Evolutionary conservation across 2,797 vertebrate species (phyloP).

Genomic region (Enteromius viviparus): DNA sequence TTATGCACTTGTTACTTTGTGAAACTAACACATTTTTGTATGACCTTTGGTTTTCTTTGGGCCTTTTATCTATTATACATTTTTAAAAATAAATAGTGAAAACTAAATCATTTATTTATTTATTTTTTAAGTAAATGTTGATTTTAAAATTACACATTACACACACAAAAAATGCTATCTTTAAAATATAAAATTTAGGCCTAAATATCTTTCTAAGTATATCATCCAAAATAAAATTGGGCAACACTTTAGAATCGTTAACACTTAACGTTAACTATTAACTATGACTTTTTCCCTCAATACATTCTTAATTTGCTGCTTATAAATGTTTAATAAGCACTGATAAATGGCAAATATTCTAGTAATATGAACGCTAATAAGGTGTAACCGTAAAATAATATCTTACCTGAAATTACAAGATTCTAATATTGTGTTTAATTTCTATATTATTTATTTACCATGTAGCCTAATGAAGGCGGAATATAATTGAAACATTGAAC

Average conservation of each 20-base stretch:
- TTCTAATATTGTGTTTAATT: not conserved
- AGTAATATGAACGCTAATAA: no score
- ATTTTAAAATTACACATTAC: not conserved
- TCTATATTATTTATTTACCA: no score
- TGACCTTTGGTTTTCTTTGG: constrained; percentile 62
- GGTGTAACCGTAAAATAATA: no score
- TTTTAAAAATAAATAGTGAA: constrained; percentile 57
- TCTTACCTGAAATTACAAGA: not conserved
- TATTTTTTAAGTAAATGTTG: not conserved
- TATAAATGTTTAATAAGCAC: no score
- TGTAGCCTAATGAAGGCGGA: no score
- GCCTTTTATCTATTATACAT: constrained; percentile 67
- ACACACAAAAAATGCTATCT: not conserved
- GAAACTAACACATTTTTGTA: constrained; percentile 54
- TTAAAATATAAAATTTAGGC: not conserved
- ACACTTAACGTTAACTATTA: no score
- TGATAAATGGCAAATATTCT: no score
- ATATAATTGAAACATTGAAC: no score
- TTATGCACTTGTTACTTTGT: constrained; percentile 45
- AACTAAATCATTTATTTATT: constrained; percentile 61
- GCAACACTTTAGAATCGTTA: no score
- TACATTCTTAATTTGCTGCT: no score
- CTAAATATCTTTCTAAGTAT: not conserved
- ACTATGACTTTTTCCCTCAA: no score
- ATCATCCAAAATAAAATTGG: not conserved